Percentiles rank a stretch among this genome's conserved stretches.
Evolutionary conservation across 1,140 invertebrate species (phyloP).

Genomic region (Ceratosolen solmsi): DNA sequence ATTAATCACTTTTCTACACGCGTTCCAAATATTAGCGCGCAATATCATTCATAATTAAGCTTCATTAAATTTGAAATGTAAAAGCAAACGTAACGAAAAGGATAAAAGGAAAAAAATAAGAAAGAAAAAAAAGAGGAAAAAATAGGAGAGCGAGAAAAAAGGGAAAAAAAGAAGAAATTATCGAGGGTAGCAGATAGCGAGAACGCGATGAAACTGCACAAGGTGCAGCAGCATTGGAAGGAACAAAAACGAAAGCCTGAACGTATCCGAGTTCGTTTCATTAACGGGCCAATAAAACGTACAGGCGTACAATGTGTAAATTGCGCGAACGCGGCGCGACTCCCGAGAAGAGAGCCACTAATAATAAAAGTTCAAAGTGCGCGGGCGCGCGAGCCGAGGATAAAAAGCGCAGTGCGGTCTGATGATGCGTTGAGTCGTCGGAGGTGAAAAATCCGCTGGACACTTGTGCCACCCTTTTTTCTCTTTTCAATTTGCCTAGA

Average conservation of each 20-base stretch:
- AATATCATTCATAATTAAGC: slow-evolving; percentile 27
- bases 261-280: not conserved
- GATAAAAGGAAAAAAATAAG: not conserved
- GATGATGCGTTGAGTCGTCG: not conserved
- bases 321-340: not conserved
- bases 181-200: not conserved
- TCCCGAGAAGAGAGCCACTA: slow-evolving; percentile 24
- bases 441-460: not conserved
- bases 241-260: not conserved
- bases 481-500: slow-evolving; percentile 53
- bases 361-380: slow-evolving; percentile 5
- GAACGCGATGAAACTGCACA: not conserved
- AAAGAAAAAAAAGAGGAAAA: not conserved
- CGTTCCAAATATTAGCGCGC: not conserved
- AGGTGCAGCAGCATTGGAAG: not conserved
- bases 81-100: not conserved
- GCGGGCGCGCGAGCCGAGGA: not conserved
- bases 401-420: not conserved
- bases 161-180: not conserved
- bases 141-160: not conserved
- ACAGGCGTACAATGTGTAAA: slow-evolving; percentile 16
- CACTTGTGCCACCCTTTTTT: not conserved
- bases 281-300: slow-evolving; percentile 38
- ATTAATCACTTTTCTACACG: not conserved
- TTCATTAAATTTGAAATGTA: not conserved